These are phyloP conservation scores for Calcarius ornatus DNA, from an alignment of 2,113 vertebrate species.

Conservation along the genomic window DNA sequence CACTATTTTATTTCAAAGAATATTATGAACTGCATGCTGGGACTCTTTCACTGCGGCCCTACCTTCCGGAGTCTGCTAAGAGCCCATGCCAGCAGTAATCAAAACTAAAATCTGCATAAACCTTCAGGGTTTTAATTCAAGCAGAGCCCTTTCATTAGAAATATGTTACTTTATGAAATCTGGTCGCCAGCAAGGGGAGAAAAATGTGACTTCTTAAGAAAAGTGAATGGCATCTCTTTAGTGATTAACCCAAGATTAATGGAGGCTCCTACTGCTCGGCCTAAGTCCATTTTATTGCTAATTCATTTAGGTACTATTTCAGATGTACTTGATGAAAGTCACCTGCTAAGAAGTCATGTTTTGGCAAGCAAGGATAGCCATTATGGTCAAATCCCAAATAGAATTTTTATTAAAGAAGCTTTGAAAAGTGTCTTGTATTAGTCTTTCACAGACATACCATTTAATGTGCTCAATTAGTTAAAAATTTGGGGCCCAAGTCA, in stretches of 20 bases:
- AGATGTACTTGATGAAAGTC: slow-evolving; percentile 92
- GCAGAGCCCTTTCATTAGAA: slow-evolving; percentile 99
- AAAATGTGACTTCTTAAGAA: slow-evolving; percentile 97
- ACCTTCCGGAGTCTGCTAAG: slow-evolving; percentile 93
- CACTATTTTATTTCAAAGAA: slow-evolving; percentile 98
- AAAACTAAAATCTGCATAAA: slow-evolving; percentile 97
- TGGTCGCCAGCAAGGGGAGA: slow-evolving; percentile 92
- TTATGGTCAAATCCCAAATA: slow-evolving; percentile 90
- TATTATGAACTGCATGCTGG: slow-evolving; percentile 93
- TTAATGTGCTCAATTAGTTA: slow-evolving; percentile 79
- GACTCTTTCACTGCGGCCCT: slow-evolving; percentile 92
- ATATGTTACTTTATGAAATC: slow-evolving; percentile 96
- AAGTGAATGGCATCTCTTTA: slow-evolving; percentile 99
- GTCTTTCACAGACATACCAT: slow-evolving; percentile 71
- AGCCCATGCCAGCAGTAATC: slow-evolving; percentile 99
- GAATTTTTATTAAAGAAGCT: slow-evolving; percentile 84
- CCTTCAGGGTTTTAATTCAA: slow-evolving; percentile 92
- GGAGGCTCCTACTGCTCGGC: slow-evolving; percentile 92
- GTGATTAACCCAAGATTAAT: slow-evolving; percentile 99
- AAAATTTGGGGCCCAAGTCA: slow-evolving; percentile 60
- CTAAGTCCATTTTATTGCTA: slow-evolving; percentile 99
- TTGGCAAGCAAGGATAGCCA: slow-evolving; percentile 91
- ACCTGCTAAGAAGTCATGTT: slow-evolving; percentile 97
- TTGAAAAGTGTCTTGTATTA: slow-evolving; percentile 81
- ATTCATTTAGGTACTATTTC: slow-evolving; percentile 99